These are phyloP conservation scores for Elgaria multicarinata DNA, from an alignment of 2,113 vertebrate genomes.

Conservation along the genomic window DNA sequence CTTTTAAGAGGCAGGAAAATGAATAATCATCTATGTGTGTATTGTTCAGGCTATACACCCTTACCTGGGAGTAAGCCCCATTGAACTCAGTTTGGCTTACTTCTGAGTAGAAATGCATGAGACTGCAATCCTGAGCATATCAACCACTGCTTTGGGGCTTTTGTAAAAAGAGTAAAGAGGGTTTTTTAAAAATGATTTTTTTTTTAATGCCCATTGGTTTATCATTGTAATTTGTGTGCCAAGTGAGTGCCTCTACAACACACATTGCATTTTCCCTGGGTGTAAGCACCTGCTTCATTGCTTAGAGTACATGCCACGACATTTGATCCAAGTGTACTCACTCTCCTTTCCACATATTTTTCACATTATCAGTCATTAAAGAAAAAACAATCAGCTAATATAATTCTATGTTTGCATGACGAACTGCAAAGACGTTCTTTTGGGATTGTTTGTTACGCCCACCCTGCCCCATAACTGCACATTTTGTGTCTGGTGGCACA, in stretches of 20 bases:
- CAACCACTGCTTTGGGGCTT: neutral
- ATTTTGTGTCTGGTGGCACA: neutral
- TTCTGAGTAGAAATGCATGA: neutral
- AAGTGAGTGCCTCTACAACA: neutral
- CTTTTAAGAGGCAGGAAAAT: neutral
- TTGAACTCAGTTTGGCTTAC: neutral
- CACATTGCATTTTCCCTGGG: neutral
- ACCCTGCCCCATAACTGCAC: neutral
- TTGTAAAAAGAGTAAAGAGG: neutral
- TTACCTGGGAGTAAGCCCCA: neutral
- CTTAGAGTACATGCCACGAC: neutral
- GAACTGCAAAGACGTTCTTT: neutral
- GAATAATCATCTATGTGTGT: neutral
- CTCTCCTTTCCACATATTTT: neutral
- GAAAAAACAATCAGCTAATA: neutral
- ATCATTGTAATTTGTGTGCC: neutral
- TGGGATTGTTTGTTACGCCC: no score
- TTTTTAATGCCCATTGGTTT: neutral
- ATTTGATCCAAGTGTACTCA: neutral
- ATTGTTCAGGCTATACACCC: neutral
- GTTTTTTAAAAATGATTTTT: neutral
- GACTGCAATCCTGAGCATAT: neutral
- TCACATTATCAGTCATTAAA: neutral
- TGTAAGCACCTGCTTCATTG: neutral
- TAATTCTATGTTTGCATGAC: neutral